These are phyloP conservation scores for Macrotis lagotis DNA, from an alignment of 2,113 vertebrate species.

Conservation along the genomic window DNA sequence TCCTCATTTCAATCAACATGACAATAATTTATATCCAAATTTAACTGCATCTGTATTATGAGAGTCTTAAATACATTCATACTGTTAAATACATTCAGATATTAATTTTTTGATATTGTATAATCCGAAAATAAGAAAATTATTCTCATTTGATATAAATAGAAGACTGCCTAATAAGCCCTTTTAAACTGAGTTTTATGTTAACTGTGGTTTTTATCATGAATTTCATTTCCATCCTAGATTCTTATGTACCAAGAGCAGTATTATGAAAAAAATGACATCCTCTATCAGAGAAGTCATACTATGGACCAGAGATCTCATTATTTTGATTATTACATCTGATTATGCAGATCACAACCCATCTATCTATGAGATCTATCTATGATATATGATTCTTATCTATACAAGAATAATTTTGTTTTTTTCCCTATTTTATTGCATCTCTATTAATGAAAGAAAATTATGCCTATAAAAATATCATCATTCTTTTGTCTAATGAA, in stretches of 20 bases:
- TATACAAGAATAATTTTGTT: neutral
- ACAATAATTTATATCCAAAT: neutral
- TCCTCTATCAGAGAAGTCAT: constrained; percentile 2
- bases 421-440: neutral
- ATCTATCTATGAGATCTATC: neutral
- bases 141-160: neutral
- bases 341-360: neutral
- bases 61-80: neutral
- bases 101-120: neutral
- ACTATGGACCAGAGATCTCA: constrained; percentile 2
- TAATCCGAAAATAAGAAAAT: neutral
- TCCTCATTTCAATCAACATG: neutral
- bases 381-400: neutral
- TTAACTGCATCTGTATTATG: neutral
- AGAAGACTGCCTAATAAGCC: neutral
- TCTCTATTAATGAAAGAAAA: neutral
- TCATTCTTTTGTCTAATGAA: neutral
- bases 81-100: neutral
- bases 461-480: neutral
- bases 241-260: neutral
- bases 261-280: constrained; percentile 18
- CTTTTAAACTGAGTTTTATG: constrained; percentile 2
- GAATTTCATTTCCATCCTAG: neutral
- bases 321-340: neutral
- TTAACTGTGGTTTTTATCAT: constrained; percentile 41